Evolutionary conservation across 2,113 vertebrate genomes (phyloP), one percentile per base, ranked within the genome.

Genomic region (Corythornis cristatus): DNA sequence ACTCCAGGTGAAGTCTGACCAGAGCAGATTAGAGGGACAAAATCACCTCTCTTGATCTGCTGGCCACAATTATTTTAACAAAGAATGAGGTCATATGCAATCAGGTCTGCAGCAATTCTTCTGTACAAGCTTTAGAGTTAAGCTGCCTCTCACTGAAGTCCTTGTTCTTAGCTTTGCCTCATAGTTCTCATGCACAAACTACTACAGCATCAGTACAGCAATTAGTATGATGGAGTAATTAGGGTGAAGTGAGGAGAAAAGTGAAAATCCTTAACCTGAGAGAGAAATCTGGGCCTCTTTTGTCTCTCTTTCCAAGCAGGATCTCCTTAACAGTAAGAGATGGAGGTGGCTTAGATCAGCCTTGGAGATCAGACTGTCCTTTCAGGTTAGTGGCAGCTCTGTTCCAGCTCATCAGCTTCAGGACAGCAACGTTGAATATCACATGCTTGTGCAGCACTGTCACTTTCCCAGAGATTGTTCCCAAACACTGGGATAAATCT

Each of bases 331-430:
- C 22, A 72, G 3, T 64, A 51, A 90, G 29, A 71, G 25, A 67
- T 19, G 15, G 42, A 83, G 31, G 29, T 23, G 31, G 23, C 8
- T 90, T 57, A 74, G 15, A 16, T 45, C 33, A 53, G 28, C 2
- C 3, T 25, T 61, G 1, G 6, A 19, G 14, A 2, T 74, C 48
- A 57, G 21, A 61, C 5, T 4, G 3, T 31, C 9, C 13, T 80
- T 79, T 88, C 35, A 73, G 5, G 0, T 65, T 73, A 71, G 11
- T 8, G 16, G 9, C 31, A 53, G 21, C 10, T 86, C 28, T 58
- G 29, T 64, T 86, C 45, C 51, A 64, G 11, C 33, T 77, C 42
- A 42, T 71, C 88, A 85, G 35, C 18, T 79, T 95, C 75, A 62
- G 23, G 9, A 83, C 16, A 74, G 37, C 28, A 73, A 22, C 2